These are phyloP conservation scores for Frankliniella intonsa DNA, from an alignment of 2,888 invertebrate genomes.

Conservation along the genomic window DNA sequence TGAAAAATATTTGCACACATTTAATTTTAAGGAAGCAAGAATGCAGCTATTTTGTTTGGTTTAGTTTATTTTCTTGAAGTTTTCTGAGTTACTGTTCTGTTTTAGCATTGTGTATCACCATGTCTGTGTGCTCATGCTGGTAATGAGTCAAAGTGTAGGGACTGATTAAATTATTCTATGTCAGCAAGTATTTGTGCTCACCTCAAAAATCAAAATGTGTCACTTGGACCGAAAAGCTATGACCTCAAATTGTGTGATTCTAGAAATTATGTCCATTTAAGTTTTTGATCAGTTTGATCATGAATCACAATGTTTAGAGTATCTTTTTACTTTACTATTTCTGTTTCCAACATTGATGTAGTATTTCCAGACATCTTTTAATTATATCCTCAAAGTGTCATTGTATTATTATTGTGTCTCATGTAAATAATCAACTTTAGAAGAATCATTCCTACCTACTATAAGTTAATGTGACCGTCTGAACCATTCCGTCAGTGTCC, in stretches of 20 bases:
- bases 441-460: background rate
- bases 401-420: background rate
- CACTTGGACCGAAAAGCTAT: background rate
- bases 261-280: background rate
- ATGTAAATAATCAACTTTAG: background rate
- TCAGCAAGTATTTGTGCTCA: background rate
- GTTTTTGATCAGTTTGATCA: background rate
- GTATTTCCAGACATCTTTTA: background rate
- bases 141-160: background rate
- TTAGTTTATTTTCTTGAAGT: background rate
- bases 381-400: background rate
- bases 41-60: background rate
- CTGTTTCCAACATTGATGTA: background rate
- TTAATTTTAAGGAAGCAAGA: background rate
- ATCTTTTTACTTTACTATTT: background rate
- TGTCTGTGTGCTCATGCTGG: background rate
- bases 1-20: background rate
- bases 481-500: background rate
- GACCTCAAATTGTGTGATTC: slow-evolving; percentile 12
- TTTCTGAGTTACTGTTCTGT: background rate
- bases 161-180: too few relatives aligned
- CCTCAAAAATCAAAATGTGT: background rate
- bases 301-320: background rate
- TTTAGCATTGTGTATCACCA: background rate
- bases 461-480: background rate